phyloP scores from a whole-genome alignment of 2,888 invertebrate species.

The Tetanocera ferruginea region DNA sequence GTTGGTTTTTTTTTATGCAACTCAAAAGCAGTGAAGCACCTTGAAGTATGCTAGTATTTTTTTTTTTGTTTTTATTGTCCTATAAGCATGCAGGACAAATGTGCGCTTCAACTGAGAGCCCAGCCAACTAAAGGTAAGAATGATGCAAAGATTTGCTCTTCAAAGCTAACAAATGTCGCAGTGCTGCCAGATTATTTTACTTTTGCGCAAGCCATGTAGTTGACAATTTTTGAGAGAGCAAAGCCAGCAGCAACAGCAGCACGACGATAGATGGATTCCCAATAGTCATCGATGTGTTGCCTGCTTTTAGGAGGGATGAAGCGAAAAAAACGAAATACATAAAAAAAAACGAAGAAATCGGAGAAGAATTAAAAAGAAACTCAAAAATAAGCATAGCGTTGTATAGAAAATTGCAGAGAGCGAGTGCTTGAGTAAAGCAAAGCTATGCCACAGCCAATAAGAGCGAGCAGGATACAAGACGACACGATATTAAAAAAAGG shows the following conservation, averaged over 20 bases:
- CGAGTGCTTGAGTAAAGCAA: background rate
- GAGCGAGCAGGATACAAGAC: background rate
- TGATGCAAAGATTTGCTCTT: background rate
- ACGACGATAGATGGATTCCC: slow-evolving; percentile 66
- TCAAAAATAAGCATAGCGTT: background rate
- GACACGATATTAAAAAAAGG: slow-evolving; percentile 29
- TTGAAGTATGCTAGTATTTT: slow-evolving; percentile 18
- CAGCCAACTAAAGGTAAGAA: slow-evolving; percentile 9
- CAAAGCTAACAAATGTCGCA: background rate
- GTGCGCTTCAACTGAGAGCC: slow-evolving; percentile 4
- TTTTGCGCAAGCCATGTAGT: slow-evolving; percentile 21
- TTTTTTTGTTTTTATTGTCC: background rate
- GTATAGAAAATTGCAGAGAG: background rate
- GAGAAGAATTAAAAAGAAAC: slow-evolving; percentile 7
- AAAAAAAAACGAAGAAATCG: background rate
- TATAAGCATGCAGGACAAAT: background rate
- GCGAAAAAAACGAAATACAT: slow-evolving; percentile 9
- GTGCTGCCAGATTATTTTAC: slow-evolving; percentile 22
- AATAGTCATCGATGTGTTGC: slow-evolving; percentile 68
- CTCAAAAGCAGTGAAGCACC: slow-evolving; percentile 4
- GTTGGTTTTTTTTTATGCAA: background rate
- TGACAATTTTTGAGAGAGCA: slow-evolving; percentile 21
- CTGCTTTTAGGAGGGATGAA: slow-evolving; percentile 32
- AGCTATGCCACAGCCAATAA: background rate
- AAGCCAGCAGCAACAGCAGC: background rate